These are phyloP conservation scores for Leptinotarsa defecta DNA, from an alignment of 1,140 invertebrate species.

Conservation along the genomic window DNA sequence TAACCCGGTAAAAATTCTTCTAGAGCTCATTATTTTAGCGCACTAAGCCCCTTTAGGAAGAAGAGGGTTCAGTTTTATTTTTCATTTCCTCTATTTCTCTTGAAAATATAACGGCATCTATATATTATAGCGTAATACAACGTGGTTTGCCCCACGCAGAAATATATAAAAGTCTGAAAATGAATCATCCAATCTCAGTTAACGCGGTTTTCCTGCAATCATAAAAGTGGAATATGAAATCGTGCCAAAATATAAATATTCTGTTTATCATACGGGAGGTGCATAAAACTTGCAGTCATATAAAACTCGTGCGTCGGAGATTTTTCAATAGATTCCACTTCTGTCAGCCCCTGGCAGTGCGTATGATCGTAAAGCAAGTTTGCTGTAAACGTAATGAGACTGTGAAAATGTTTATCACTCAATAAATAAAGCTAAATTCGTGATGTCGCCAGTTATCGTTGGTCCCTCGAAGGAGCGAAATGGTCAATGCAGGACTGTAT, in stretches of 20 bases:
- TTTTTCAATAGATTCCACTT: constrained; percentile 6
- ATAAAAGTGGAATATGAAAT: constrained; percentile 3
- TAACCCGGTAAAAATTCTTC: too few species aligned
- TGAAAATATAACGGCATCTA: too few species aligned
- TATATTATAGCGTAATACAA: too few species aligned
- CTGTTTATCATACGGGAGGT: neutral
- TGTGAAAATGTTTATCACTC: constrained; percentile 48
- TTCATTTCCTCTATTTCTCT: too few species aligned
- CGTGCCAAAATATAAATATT: constrained; percentile 1
- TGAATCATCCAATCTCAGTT: neutral
- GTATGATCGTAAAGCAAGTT: constrained; percentile 43
- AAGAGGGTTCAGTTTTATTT: too few species aligned
- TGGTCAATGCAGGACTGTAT: constrained; percentile 38
- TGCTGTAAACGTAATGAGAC: constrained; percentile 46
- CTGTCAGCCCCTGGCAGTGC: neutral
- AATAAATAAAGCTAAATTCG: constrained; percentile 45
- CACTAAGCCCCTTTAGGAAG: too few species aligned
- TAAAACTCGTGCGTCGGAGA: neutral
- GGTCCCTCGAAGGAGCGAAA: constrained; percentile 29
- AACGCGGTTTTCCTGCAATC: neutral
- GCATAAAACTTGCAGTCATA: neutral
- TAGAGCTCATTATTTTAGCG: too few species aligned
- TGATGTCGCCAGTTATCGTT: constrained; percentile 35
- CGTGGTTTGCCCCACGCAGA: too few species aligned
- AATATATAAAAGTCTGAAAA: neutral